Conservation (phyloP, 2,113 vertebrate genomes). For the Limanda limanda region DNA sequence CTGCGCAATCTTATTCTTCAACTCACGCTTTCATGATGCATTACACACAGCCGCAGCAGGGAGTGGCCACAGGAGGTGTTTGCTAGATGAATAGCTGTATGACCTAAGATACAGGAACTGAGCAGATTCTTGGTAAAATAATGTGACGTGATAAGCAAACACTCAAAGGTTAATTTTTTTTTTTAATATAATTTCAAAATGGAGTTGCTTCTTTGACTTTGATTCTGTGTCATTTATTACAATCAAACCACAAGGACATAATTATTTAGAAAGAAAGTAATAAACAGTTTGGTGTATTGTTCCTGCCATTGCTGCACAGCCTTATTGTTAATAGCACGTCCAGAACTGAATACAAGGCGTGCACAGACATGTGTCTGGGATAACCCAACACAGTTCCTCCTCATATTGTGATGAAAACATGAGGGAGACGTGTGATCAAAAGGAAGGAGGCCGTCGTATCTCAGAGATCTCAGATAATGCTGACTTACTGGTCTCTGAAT, state of each 20-base stretch:
- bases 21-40: not conserved
- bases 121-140: not conserved
- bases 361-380: not conserved
- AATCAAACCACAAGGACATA: fast-evolving
- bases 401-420: slow-evolving; percentile 14
- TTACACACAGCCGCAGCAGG: slow-evolving; percentile 9
- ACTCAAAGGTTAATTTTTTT: not conserved
- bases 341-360: slow-evolving; percentile 15
- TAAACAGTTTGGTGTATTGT: not conserved
- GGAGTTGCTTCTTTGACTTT: not conserved
- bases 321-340: not conserved
- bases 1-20: not conserved
- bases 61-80: not conserved
- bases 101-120: not conserved
- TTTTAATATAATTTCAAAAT: not conserved
- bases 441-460: not conserved
- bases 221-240: no score
- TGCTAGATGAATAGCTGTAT: not conserved
- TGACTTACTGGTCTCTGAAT: not conserved
- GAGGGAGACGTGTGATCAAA: not conserved
- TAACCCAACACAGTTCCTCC: slow-evolving; percentile 8
- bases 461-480: not conserved
- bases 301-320: not conserved
- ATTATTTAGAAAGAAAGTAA: no score
- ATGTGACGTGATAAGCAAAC: not conserved